Percentiles rank a stretch among this genome's conserved stretches.
Evolutionary conservation across 2,113 vertebrate species (phyloP).

Genomic region (Phylloscopus trochiloides): DNA sequence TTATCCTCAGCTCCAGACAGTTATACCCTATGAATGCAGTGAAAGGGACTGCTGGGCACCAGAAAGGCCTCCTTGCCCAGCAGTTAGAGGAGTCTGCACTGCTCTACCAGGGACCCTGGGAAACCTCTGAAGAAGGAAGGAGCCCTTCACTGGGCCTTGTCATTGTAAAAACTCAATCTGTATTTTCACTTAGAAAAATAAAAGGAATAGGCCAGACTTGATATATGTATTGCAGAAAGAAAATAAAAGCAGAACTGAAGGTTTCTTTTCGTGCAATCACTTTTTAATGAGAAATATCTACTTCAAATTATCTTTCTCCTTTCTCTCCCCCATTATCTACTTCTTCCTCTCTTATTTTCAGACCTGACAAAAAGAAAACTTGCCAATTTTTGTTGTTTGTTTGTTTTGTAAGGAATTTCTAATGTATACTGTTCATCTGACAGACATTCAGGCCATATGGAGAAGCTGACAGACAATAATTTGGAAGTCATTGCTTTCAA

Average conservation of each 20-base stretch:
- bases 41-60: neutral
- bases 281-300: neutral
- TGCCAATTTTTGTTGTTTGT: neutral
- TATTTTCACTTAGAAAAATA: neutral
- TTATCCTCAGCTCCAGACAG: neutral
- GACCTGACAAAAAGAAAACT: neutral
- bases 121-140: neutral
- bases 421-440: conserved; percentile 36
- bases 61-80: neutral
- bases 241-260: neutral
- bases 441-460: conserved; percentile 65
- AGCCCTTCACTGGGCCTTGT: neutral
- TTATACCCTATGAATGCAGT: neutral
- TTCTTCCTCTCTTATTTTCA: neutral
- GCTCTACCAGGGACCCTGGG: neutral
- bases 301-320: neutral
- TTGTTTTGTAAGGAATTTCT: conserved; percentile 21
- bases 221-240: neutral
- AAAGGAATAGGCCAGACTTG: neutral
- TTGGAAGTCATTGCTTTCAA: conserved; percentile 61
- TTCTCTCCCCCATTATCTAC: neutral
- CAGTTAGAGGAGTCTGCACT: neutral
- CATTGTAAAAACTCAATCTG: neutral
- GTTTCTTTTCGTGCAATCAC: neutral
- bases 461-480: conserved; percentile 64